These are phyloP conservation scores for Thymallus thymallus DNA, from an alignment of 2,113 vertebrate genomes.

Conservation along the genomic window DNA sequence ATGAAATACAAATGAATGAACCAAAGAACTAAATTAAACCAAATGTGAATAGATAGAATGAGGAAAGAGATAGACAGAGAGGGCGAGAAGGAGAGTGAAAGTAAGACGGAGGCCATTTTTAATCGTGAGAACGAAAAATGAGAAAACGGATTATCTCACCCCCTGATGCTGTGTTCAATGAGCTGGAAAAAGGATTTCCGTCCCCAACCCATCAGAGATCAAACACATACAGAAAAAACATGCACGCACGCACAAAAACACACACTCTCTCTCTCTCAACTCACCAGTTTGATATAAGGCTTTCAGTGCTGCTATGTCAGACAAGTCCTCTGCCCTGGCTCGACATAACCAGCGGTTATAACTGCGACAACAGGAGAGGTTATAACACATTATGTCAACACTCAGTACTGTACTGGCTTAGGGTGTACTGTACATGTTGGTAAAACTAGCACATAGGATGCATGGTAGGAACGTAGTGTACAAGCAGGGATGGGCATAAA, in stretches of 20 bases:
- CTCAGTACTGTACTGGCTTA: neutral
- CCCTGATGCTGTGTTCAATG: conserved; percentile 36
- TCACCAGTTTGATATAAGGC: conserved; percentile 96
- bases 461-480: neutral
- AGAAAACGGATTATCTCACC: conserved; percentile 45
- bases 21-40: neutral
- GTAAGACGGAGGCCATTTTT: conserved; percentile 29
- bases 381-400: conserved; percentile 3
- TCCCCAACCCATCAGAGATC: conserved; percentile 2
- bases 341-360: conserved; percentile 95
- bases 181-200: conserved; percentile 45
- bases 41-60: neutral
- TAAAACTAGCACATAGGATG: neutral
- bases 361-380: conserved; percentile 69
- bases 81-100: neutral
- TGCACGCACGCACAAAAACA: too few relatives aligned
- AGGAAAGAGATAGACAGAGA: neutral
- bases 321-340: conserved; percentile 94
- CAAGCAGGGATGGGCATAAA: too few relatives aligned
- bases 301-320: conserved; percentile 94
- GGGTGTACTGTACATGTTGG: neutral
- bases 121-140: conserved; percentile 39
- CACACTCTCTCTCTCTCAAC: conserved; percentile 25
- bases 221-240: neutral
- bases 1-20: neutral